A percentile compares a stretch with the other conserved stretches of the same genome.
Conservation (phyloP, 2,888 invertebrate species). For the Stegophylla sp. region DNA sequence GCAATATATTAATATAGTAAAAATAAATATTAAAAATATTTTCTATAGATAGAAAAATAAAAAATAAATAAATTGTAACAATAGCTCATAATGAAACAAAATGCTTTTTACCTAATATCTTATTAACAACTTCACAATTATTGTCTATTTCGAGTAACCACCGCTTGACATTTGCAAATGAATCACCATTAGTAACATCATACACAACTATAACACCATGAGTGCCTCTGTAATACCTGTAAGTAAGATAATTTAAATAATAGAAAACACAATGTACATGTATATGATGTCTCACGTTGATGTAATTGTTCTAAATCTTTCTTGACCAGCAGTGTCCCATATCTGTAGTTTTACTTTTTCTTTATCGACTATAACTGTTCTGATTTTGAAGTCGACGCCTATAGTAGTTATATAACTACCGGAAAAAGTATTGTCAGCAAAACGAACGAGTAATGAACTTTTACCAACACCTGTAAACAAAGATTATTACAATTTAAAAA, state of each 20-base stretch:
- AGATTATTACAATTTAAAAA: neutral
- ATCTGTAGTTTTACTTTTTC: constrained; percentile 93
- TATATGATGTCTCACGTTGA: constrained; percentile 76
- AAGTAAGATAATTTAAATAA: neutral
- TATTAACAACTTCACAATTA: constrained; percentile 98
- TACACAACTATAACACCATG: constrained; percentile 99
- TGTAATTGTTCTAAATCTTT: constrained; percentile 93
- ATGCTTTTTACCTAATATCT: constrained; percentile 82
- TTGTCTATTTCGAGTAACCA: constrained; percentile 99
- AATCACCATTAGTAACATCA: constrained; percentile 98
- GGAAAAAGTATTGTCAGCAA: constrained; percentile 98
- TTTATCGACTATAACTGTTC: constrained; percentile 90
- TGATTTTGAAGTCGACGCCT: constrained; percentile 99
- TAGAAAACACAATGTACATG: constrained; percentile 1
- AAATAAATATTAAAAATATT: too few species aligned
- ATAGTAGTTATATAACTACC: constrained; percentile 98
- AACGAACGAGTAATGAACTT: constrained; percentile 92
- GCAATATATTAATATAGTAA: too few species aligned
- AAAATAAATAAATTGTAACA: too few species aligned
- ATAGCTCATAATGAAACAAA: neutral
- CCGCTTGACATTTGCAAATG: constrained; percentile 97
- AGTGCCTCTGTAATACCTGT: constrained; percentile 93
- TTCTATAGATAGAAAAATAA: too few species aligned
- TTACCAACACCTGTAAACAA: constrained; percentile 81
- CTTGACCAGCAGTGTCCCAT: constrained; percentile 98